Evolutionary conservation across 2,888 invertebrate species (phyloP).

Genomic region (Silvanus unidentatus): DNA sequence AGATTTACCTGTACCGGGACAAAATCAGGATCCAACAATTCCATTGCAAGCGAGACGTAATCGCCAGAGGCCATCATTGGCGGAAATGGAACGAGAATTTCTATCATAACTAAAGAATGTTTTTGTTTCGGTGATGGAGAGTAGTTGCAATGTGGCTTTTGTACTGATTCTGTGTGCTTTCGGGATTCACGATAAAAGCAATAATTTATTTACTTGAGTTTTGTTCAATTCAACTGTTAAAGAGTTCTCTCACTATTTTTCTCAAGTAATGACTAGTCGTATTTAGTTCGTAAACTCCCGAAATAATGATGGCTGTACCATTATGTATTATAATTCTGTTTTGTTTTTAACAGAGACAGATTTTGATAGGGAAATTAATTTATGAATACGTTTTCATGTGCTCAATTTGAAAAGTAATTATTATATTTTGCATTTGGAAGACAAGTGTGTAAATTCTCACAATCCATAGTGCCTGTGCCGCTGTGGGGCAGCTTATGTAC

Average conservation of each 20-base stretch:
- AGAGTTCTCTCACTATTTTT: no score
- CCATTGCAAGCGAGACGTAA: constrained; percentile 50
- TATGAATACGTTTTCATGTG: constrained; percentile 1
- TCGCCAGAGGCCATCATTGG: constrained; percentile 48
- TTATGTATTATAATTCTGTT: neutral
- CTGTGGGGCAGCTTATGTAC: constrained; percentile 23
- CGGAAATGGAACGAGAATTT: constrained; percentile 53
- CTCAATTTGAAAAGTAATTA: constrained; percentile 3
- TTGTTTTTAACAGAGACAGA: neutral
- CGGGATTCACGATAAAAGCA: neutral
- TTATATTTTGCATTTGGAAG: constrained; percentile 16
- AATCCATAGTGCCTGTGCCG: constrained; percentile 42
- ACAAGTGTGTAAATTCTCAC: constrained; percentile 18
- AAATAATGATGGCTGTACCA: neutral
- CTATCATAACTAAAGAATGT: constrained; percentile 49
- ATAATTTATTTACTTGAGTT: neutral
- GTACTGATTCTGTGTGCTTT: constrained; percentile 9
- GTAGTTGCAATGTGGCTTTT: constrained; percentile 17
- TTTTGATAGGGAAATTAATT: neutral
- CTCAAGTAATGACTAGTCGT: constrained; percentile 10
- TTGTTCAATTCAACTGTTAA: neutral
- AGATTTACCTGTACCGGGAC: constrained; percentile 54
- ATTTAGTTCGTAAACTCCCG: constrained; percentile 4
- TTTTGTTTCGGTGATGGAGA: neutral
- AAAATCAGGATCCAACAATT: constrained; percentile 51